Conservation (phyloP, 1,140 invertebrate species). For the Pseudachorutes palmiensis region DNA sequence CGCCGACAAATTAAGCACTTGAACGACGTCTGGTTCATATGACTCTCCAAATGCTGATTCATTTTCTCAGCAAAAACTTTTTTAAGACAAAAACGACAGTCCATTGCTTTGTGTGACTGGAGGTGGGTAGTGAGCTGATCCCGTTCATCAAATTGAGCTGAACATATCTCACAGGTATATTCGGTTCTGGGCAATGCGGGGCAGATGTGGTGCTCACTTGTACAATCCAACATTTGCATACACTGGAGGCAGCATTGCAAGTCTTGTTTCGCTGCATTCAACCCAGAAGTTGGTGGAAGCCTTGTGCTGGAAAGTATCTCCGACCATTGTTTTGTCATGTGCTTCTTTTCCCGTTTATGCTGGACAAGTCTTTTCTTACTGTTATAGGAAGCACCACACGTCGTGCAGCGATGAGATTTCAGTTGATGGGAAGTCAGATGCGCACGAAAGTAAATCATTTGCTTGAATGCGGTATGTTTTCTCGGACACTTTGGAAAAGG, state of each 20-base stretch:
- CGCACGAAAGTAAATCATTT: background rate
- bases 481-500: background rate
- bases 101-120: background rate
- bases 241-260: background rate
- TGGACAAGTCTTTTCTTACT: background rate
- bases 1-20: background rate
- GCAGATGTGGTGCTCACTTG: background rate
- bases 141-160: background rate
- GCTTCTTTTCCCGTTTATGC: background rate
- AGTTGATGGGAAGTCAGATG: background rate
- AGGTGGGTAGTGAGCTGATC: background rate
- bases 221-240: background rate
- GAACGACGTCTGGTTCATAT: background rate
- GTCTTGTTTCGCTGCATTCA: background rate
- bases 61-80: background rate
- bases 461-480: background rate
- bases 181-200: background rate
- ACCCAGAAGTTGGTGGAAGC: background rate
- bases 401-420: background rate
- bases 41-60: background rate
- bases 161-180: background rate
- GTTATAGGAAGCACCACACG: background rate
- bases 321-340: background rate
- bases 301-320: background rate
- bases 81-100: background rate